Evolutionary conservation across 2,888 invertebrate species (phyloP).

Genomic region (Cosmia trapezina): DNA sequence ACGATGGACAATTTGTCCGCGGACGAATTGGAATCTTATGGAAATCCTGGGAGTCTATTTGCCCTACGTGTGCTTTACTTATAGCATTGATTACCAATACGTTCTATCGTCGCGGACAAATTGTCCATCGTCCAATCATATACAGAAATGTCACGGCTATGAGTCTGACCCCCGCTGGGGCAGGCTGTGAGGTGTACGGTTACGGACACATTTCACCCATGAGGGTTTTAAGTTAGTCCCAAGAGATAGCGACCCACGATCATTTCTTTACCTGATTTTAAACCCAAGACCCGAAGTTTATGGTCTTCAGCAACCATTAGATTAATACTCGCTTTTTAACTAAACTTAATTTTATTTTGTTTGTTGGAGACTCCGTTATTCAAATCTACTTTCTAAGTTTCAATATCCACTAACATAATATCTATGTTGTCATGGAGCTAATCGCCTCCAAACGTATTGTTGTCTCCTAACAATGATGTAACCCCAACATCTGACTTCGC

Average conservation of each 20-base stretch:
- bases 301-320: background rate
- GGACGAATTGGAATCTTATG: no score
- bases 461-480: constrained; percentile 5
- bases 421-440: background rate
- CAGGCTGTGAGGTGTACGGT: constrained; percentile 1
- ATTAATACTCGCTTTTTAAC: background rate
- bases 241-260: background rate
- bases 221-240: constrained; percentile 16
- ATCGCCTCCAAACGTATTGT: constrained; percentile 8
- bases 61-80: no score
- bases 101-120: no score
- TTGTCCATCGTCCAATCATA: background rate
- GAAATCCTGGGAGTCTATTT: no score
- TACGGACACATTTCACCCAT: constrained; percentile 8
- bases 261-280: constrained; percentile 32
- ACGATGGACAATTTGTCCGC: no score
- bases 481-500: constrained; percentile 25
- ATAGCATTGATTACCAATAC: no score
- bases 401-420: background rate
- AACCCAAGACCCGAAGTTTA: background rate
- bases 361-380: background rate
- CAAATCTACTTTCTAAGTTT: background rate
- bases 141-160: background rate
- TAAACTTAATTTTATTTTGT: background rate
- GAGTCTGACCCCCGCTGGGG: constrained; percentile 1